Percentiles rank a stretch among this genome's conserved stretches.
Evolutionary conservation across 2,888 invertebrate genomes (phyloP).

Genomic region (Blera fallax): DNA sequence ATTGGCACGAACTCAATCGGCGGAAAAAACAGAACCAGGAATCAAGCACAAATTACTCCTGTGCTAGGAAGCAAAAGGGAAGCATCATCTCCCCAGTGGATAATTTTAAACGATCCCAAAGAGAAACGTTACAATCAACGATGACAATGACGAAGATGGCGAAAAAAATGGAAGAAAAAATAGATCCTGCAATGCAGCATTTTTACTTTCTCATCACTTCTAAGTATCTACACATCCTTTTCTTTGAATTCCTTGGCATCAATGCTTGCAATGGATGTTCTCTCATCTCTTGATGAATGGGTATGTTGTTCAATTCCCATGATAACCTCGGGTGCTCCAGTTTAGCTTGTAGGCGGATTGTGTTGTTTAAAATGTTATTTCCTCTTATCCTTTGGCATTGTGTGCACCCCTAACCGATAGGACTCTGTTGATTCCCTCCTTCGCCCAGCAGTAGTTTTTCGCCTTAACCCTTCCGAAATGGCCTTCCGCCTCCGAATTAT

Average conservation of each 20-base stretch:
- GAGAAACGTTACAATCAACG: slow-evolving; percentile 31
- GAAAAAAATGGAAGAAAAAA: neutral
- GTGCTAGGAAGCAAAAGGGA: neutral
- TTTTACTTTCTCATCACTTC: slow-evolving; percentile 28
- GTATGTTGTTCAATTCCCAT: slow-evolving; percentile 5
- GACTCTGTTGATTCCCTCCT: neutral
- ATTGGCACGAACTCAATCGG: slow-evolving; percentile 33
- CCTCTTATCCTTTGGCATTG: slow-evolving; percentile 16
- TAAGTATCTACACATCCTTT: neutral
- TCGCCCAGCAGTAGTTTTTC: neutral
- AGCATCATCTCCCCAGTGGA: slow-evolving; percentile 14
- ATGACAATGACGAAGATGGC: slow-evolving; percentile 2
- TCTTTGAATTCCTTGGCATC: slow-evolving; percentile 10
- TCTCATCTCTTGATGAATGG: slow-evolving; percentile 36
- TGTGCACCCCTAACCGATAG: neutral
- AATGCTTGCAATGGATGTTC: slow-evolving; percentile 38
- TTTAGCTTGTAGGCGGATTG: slow-evolving; percentile 23
- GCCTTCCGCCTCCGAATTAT: slow-evolving; percentile 34
- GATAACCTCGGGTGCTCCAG: slow-evolving; percentile 14
- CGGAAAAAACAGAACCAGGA: neutral
- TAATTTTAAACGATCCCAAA: slow-evolving; percentile 29
- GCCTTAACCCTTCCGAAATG: slow-evolving; percentile 29
- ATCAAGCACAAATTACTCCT: slow-evolving; percentile 15
- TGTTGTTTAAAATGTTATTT: slow-evolving; percentile 27
- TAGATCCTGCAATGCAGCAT: slow-evolving; percentile 60